These are phyloP conservation scores for Drosophila santomea DNA, from an alignment of 1,140 invertebrate genomes.

Conservation along the genomic window DNA sequence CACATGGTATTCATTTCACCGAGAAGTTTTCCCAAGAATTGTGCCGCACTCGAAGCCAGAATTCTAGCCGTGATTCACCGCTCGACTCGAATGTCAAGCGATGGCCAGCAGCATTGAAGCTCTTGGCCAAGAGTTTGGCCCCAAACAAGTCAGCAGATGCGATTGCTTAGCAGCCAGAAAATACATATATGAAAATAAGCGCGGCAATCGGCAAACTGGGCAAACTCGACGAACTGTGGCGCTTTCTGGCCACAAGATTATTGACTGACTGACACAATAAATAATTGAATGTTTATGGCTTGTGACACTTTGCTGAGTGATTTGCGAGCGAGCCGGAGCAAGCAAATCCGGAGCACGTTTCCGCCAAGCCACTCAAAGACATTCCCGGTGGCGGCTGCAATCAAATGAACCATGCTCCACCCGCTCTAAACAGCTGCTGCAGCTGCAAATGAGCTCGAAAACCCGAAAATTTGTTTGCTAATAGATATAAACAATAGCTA, in stretches of 20 bases:
- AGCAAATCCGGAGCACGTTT: slow-evolving; percentile 46
- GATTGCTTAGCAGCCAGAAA: slow-evolving; percentile 46
- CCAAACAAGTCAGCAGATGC: slow-evolving; percentile 30
- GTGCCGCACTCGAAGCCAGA: slow-evolving; percentile 14
- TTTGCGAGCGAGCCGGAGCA: slow-evolving; percentile 17
- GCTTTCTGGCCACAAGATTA: slow-evolving; percentile 28
- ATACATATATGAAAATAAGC: slow-evolving; percentile 4
- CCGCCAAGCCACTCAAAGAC: slow-evolving; percentile 35
- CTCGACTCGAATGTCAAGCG: slow-evolving; percentile 46
- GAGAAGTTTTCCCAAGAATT: slow-evolving; percentile 10
- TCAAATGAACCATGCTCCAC: slow-evolving; percentile 15
- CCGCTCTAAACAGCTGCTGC: slow-evolving; percentile 20
- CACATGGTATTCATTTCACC: neutral
- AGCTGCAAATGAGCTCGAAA: slow-evolving; percentile 15
- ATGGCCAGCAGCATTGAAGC: slow-evolving; percentile 14
- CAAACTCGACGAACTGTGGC: slow-evolving; percentile 3
- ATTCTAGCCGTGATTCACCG: slow-evolving; percentile 35
- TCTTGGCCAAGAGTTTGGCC: slow-evolving; percentile 30
- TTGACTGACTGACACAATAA: slow-evolving; percentile 34
- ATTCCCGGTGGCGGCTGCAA: slow-evolving; percentile 31
- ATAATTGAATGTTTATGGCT: slow-evolving; percentile 34
- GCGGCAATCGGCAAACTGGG: slow-evolving; percentile 22
- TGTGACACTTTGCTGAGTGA: slow-evolving; percentile 7
- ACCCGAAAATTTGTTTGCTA: slow-evolving; percentile 4
- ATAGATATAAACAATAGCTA: neutral